Base-by-base conservation (phyloP, 2,797 vertebrate species). In the Oryzias dopingdopingensis region DNA sequence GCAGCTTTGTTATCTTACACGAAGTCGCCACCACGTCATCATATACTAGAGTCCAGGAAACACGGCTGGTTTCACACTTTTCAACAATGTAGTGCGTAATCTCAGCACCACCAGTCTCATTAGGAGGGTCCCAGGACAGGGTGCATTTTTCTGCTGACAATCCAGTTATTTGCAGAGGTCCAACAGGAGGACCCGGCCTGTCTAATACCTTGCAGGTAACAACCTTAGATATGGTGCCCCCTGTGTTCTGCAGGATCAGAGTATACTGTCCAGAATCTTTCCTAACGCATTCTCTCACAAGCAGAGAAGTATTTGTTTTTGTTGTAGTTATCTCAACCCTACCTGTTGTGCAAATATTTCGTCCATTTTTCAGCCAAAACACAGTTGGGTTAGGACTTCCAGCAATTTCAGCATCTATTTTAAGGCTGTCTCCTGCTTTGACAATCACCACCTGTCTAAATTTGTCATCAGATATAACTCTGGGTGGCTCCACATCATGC, bases 1-100 rank as follows among this genome's bases (percentile, higher is more conserved):
- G 87, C 54, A 99, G 85, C 87, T 98, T 98, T 70, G 93, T 94
- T 67, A 97, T 93, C 88, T 97, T 99, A 82, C 97, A 98, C 49
- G 93, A 96, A 67, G 95, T 96, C 65, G 94, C 94, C 86, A 89
- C 92, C 86, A 96, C 90, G 71, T 98, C 95, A 76, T 78, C 90
- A 77, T 95, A 94, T 74, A 96, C 90, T 77, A 96, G 77, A 4
- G 94, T 97, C 97, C 97, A 99, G 22, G 96, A 91, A 67, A 99
- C 92, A 59, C 91, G 95, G 67, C 96, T 98, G 65, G 97, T 99
- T 90, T 99, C 97, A 84, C 97, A 96, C 80, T 98, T 99, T 83
- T 99, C 96, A 72, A 99, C 91, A 78, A 96, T 89, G 70, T 98
- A 99, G 79, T 96, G 77, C 78, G 94, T 91, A 23, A 97, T 94